Conservation (phyloP, 2,888 invertebrate genomes). For the Alsophila aescularia region DNA sequence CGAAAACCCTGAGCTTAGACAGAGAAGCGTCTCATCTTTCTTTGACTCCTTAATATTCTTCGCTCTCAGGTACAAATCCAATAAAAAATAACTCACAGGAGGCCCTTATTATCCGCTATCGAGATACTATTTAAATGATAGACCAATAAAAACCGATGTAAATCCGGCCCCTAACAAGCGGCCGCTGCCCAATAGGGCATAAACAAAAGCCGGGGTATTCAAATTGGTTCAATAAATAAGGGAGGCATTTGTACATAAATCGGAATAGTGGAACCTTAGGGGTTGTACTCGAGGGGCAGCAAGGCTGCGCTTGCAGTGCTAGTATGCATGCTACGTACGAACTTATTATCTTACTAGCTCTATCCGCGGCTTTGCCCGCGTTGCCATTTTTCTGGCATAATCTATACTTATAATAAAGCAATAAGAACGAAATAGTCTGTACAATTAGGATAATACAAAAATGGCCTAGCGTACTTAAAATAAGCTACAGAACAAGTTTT, state of each 20-base stretch:
- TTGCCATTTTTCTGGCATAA: too few relatives aligned
- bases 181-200: constrained; percentile 10
- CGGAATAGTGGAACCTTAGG: constrained; percentile 8
- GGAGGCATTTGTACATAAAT: constrained; percentile 34
- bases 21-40: too few relatives aligned
- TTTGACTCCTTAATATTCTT: not conserved
- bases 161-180: constrained; percentile 8
- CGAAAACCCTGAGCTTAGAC: too few relatives aligned
- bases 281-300: not conserved
- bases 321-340: too few relatives aligned
- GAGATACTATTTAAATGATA: constrained; percentile 20
- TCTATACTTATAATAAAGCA: too few relatives aligned
- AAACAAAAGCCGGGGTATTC: constrained; percentile 31
- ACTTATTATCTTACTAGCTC: too few relatives aligned
- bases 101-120: constrained; percentile 11
- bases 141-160: constrained; percentile 20
- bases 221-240: constrained; percentile 36
- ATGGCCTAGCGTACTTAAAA: too few relatives aligned
- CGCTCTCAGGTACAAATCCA: not conserved
- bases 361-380: too few relatives aligned
- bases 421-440: too few relatives aligned
- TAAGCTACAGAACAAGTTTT: too few relatives aligned
- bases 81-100: not conserved
- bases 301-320: not conserved
- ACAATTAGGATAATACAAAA: too few relatives aligned